These are phyloP conservation scores for Rhabditophanes sp. DNA, from an alignment of 2,888 invertebrate species.

Conservation along the genomic window DNA sequence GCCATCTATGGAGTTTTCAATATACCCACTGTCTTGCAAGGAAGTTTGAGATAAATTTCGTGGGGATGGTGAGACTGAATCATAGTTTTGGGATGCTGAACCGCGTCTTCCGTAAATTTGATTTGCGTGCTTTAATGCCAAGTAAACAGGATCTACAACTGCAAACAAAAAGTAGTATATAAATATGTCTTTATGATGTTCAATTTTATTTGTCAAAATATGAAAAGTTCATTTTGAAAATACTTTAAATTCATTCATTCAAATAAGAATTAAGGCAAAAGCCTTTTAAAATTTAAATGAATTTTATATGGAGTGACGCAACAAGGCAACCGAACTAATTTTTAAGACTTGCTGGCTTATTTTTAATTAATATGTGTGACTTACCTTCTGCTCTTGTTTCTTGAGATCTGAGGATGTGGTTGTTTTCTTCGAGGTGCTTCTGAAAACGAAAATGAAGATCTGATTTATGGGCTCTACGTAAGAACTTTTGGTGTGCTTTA, in stretches of 20 bases:
- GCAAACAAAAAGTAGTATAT: constrained; percentile 1
- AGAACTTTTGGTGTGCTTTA: no score
- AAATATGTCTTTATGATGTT: no score
- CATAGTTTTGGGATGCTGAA: constrained; percentile 23
- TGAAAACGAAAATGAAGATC: constrained; percentile 21
- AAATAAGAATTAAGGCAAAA: neutral
- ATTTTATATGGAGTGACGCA: no score
- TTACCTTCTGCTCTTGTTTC: no score
- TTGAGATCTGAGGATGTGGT: no score
- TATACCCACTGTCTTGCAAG: constrained; percentile 40
- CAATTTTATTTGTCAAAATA: no score
- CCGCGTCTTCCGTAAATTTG: constrained; percentile 32
- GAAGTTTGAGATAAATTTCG: constrained; percentile 40
- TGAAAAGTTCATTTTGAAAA: neutral
- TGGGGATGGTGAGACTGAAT: constrained; percentile 39
- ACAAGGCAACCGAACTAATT: no score
- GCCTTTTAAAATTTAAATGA: no score
- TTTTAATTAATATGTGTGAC: no score
- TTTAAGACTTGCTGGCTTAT: no score
- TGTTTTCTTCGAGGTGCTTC: constrained; percentile 9
- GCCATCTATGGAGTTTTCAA: constrained; percentile 19
- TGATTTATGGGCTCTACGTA: no score
- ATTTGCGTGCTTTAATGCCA: constrained; percentile 40
- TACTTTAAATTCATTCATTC: neutral
- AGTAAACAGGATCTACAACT: constrained; percentile 35